Evolutionary conservation across 2,113 vertebrate species (phyloP).

Genomic region (Ceyx melanurus): DNA sequence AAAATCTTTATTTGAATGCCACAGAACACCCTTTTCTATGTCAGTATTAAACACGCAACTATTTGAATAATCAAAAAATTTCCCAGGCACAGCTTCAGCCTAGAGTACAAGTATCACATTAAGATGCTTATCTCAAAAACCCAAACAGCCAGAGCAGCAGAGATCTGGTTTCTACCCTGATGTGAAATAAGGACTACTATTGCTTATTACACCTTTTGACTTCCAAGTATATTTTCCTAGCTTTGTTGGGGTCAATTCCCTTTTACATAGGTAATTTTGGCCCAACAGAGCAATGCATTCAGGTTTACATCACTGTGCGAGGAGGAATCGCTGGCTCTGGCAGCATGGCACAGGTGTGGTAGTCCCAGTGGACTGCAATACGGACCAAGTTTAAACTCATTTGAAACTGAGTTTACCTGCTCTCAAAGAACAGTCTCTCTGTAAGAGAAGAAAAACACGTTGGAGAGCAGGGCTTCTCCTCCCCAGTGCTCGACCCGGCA

Average conservation of each 20-base stretch:
- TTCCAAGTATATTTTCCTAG: fast-evolving
- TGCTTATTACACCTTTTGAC: background rate
- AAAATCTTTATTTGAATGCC: background rate
- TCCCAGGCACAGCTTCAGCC: background rate
- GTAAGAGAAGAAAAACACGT: background rate
- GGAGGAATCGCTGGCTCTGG: background rate
- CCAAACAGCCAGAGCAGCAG: background rate
- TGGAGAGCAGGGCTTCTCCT: background rate
- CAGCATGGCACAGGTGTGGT: background rate
- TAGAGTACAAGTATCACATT: background rate
- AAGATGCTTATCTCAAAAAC: background rate
- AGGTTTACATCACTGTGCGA: fast-evolving
- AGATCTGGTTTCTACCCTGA: background rate
- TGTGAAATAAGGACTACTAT: background rate
- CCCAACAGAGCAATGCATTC: fast-evolving
- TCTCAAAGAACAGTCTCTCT: background rate
- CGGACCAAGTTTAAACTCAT: background rate
- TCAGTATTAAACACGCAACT: background rate
- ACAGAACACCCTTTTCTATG: background rate
- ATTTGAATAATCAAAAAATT: background rate
- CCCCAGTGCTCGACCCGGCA: background rate
- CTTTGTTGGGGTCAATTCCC: background rate
- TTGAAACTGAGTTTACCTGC: background rate
- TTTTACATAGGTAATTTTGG: background rate
- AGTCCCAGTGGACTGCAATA: background rate